These are phyloP conservation scores for Cliona cf. orientalis DNA, from an alignment of 37 sponge, comb jelly and placozoan genomes.

Conservation along the genomic window DNA sequence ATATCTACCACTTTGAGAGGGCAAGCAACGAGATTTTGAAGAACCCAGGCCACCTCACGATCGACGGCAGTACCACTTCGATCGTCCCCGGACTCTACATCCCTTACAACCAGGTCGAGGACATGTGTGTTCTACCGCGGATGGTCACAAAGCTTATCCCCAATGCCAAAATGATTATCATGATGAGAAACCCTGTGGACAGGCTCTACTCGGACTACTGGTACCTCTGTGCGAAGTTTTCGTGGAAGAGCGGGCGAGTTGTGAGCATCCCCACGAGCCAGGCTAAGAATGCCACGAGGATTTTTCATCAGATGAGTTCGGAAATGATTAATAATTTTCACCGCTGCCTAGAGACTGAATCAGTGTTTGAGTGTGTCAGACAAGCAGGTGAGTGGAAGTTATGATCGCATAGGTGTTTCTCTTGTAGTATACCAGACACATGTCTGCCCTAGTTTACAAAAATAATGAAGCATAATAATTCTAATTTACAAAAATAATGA, in stretches of 20 bases:
- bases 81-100: background rate
- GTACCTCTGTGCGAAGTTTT: slow-evolving; percentile 18
- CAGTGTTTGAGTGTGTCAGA: slow-evolving; percentile 17
- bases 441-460: too few species aligned
- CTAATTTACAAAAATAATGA: too few species aligned
- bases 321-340: background rate
- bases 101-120: background rate
- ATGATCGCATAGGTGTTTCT: too few species aligned
- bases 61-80: slow-evolving; percentile 18
- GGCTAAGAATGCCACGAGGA: background rate
- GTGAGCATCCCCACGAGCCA: background rate
- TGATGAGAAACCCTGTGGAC: slow-evolving; percentile 38
- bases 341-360: background rate
- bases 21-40: background rate
- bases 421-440: too few species aligned
- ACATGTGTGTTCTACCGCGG: slow-evolving; percentile 5
- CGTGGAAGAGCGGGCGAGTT: background rate
- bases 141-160: slow-evolving; percentile 11
- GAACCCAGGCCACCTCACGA: background rate
- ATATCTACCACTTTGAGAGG: background rate
- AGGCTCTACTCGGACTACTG: slow-evolving; percentile 42
- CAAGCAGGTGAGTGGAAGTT: background rate
- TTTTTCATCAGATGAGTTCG: background rate
- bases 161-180: slow-evolving; percentile 31
- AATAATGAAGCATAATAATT: too few species aligned